Conservation (phyloP, 37 sponge, comb jelly and placozoan genomes). For the Haliclona indistincta region DNA sequence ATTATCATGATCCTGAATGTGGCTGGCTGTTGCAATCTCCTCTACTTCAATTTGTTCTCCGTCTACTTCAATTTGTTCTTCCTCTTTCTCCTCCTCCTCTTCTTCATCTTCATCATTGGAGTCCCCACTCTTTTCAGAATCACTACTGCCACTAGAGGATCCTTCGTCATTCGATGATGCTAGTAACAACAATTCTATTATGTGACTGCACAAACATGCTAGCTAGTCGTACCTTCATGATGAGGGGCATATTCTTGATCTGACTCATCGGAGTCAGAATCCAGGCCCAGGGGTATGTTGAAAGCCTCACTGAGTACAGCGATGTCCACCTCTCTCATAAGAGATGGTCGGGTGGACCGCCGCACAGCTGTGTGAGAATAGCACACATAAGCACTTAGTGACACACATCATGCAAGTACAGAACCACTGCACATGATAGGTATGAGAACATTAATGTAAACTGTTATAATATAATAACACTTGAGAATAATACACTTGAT, state of each 20-base stretch:
- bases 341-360: background rate
- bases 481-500: too few relatives aligned
- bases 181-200: too few relatives aligned
- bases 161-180: background rate
- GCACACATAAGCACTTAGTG: too few relatives aligned
- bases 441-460: too few relatives aligned
- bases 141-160: background rate
- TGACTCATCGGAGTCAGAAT: slow-evolving; percentile 47
- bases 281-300: slow-evolving; percentile 40
- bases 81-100: slow-evolving; percentile 14
- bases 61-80: background rate
- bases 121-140: background rate
- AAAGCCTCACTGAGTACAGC: slow-evolving; percentile 10
- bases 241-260: too few relatives aligned
- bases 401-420: too few relatives aligned
- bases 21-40: background rate
- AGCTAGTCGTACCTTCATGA: too few relatives aligned
- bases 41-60: background rate
- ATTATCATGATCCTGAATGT: slow-evolving; percentile 9
- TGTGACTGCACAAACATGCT: too few relatives aligned
- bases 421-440: too few relatives aligned
- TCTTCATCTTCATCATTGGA: slow-evolving; percentile 4
- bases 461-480: too few relatives aligned
- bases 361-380: too few relatives aligned
- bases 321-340: background rate